Conservation (phyloP, 2,113 vertebrate genomes). For the Syngnathus scovelli region DNA sequence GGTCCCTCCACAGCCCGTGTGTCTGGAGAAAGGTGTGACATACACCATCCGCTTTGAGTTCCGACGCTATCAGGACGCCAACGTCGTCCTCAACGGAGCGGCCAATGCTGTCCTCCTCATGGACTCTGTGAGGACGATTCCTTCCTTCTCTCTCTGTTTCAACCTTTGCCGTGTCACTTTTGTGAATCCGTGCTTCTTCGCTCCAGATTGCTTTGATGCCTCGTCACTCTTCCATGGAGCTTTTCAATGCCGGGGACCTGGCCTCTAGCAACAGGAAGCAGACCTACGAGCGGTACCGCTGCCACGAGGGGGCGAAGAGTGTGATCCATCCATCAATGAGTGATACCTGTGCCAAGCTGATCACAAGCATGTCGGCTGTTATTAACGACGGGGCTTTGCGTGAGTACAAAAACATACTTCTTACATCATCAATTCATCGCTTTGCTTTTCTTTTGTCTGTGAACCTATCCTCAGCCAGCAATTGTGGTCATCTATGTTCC, state of each 20-base stretch:
- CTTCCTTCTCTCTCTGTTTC: background rate
- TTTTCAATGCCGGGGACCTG: conserved; percentile 83
- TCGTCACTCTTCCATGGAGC: conserved; percentile 82
- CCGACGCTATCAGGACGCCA: conserved; percentile 67
- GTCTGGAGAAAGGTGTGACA: conserved; percentile 81
- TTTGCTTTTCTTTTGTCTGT: background rate
- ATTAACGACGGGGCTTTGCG: conserved; percentile 83
- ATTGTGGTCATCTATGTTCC: background rate
- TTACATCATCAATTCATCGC: background rate
- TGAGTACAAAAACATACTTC: conserved; percentile 66
- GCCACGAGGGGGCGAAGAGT: conserved; percentile 75
- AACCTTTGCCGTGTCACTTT: background rate
- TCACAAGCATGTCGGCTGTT: conserved; percentile 84
- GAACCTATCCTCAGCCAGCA: background rate
- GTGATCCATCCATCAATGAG: conserved; percentile 67
- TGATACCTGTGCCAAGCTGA: conserved; percentile 79
- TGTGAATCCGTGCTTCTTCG: background rate
- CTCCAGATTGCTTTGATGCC: conserved; percentile 83
- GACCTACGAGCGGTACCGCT: conserved; percentile 84
- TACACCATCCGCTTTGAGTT: conserved; percentile 85
- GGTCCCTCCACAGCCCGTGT: conserved; percentile 78
- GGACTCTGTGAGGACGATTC: conserved; percentile 80
- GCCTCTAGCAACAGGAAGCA: conserved; percentile 74
- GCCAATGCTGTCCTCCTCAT: conserved; percentile 73
- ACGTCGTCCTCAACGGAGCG: conserved; percentile 60